phyloP scores from a whole-genome alignment of 1,140 invertebrate genomes.

The Rhagoletis pomonella region DNA sequence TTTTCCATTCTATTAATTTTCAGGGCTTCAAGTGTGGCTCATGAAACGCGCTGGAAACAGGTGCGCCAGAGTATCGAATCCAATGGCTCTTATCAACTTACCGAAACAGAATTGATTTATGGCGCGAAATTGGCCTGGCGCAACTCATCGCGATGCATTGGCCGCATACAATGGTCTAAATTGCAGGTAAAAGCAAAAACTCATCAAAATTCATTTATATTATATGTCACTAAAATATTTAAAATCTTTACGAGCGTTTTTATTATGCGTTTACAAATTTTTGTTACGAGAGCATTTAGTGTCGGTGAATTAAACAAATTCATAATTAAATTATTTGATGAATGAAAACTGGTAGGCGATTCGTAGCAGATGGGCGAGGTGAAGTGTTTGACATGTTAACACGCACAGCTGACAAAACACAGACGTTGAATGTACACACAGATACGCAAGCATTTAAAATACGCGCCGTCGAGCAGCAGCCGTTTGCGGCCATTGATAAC shows the following conservation, averaged over 20 bases:
- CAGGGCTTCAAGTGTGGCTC: constrained; percentile 85
- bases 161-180: constrained; percentile 97
- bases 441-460: neutral
- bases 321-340: constrained; percentile 9
- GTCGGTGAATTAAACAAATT: constrained; percentile 3
- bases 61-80: constrained; percentile 86
- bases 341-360: neutral
- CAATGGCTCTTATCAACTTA: constrained; percentile 91
- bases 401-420: neutral
- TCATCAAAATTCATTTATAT: neutral
- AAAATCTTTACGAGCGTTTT: neutral
- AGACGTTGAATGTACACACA: neutral
- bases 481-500: neutral
- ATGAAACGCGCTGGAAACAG: constrained; percentile 84
- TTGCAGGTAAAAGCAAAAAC: constrained; percentile 82
- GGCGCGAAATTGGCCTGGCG: constrained; percentile 97
- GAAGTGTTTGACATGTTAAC: constrained; percentile 2
- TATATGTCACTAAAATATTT: neutral
- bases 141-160: constrained; percentile 94
- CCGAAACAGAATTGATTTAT: constrained; percentile 93
- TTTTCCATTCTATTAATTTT: constrained; percentile 56
- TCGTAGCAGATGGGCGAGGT: neutral
- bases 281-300: neutral
- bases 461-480: neutral
- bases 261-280: neutral